These are phyloP conservation scores for Aspidiotus rigidus DNA, from an alignment of 2,888 invertebrate species.

Conservation along the genomic window DNA sequence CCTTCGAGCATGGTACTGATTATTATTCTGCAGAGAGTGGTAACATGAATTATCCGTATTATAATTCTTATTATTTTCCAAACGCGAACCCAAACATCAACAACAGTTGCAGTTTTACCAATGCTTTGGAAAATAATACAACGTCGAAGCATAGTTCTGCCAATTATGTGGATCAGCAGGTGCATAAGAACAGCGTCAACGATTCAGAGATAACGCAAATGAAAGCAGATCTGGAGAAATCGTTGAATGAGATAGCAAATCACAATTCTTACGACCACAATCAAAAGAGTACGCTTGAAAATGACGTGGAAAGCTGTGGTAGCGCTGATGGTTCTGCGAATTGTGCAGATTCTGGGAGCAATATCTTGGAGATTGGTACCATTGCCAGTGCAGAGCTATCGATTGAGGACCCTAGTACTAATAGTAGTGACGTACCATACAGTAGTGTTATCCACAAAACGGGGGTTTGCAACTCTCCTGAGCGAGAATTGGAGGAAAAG, in stretches of 20 bases:
- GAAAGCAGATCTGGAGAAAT: slow-evolving; percentile 26
- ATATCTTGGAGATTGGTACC: neutral
- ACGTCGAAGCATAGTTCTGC: neutral
- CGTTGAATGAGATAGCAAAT: slow-evolving; percentile 24
- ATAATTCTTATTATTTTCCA: too few relatives aligned
- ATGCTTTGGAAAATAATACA: neutral
- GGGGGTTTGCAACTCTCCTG: neutral
- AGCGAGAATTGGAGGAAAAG: neutral
- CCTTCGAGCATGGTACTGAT: neutral
- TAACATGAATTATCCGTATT: neutral
- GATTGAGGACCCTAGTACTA: too few relatives aligned
- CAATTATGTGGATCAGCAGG: neutral
- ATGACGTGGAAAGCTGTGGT: slow-evolving; percentile 1
- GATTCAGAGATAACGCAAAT: slow-evolving; percentile 21
- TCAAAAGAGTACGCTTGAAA: slow-evolving; percentile 9
- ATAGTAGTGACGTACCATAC: neutral
- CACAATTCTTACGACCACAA: slow-evolving; percentile 6
- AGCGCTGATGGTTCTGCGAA: neutral
- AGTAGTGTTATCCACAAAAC: slow-evolving; percentile 27
- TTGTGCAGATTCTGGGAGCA: neutral
- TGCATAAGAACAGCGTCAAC: slow-evolving; percentile 1
- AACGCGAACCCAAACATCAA: neutral
- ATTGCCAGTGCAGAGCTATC: neutral
- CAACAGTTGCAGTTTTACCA: neutral
- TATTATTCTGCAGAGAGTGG: neutral